Base-by-base conservation (phyloP, 2,888 invertebrate genomes). In the Epinotia demarniana region DNA sequence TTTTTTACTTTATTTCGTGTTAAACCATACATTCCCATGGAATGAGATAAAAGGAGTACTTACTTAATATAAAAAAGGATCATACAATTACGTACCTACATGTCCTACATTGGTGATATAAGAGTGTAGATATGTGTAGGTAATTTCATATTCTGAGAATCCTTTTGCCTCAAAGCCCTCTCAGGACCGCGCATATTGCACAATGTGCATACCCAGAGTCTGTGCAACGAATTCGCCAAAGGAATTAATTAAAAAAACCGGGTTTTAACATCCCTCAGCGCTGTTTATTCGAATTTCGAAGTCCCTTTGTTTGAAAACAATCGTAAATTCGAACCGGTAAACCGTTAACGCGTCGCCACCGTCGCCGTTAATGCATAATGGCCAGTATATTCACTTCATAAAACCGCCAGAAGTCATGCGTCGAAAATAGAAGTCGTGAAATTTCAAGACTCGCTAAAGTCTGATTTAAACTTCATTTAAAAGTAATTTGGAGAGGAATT, bases 271-370 rank as follows among this genome's bases (percentile, higher is more conserved):
- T 69, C 68, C 68, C 68, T 46, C 68, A 55, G 46, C 64, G 53
- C 53, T 58, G 69, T 69, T 46, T 68, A 46, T 69, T 53, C 39
- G 43, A 69, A 58, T 43, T 69, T 53, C 39, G 43, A 60, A 58
- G 58, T 69, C 46, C 69, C 69, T 69, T 69, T 69, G 69, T 69
- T 68, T 69, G n/a, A 58, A 43, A 69, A 69, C 69, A 69, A 58
- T 69, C 69, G 69, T 69, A 69, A 69, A 69, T 58, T 57, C 46
- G 69, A 69, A 69, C 69, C 69, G 69, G 69, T 69, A 69, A 43
- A 58, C 69, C 46, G 69, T 68, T 57, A 57, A 68, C 33, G 57
- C 57, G 67, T 67, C 66, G 67, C 55, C 68, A 9, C 39, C 13
- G 19, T 1, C 69, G 58, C 69, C 5, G 46, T 60, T n/a, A 43